Percentiles rank a stretch among this genome's conserved stretches.
Evolutionary conservation across 2,888 invertebrate species (phyloP).

Genomic region (Ophioninae sp.): DNA sequence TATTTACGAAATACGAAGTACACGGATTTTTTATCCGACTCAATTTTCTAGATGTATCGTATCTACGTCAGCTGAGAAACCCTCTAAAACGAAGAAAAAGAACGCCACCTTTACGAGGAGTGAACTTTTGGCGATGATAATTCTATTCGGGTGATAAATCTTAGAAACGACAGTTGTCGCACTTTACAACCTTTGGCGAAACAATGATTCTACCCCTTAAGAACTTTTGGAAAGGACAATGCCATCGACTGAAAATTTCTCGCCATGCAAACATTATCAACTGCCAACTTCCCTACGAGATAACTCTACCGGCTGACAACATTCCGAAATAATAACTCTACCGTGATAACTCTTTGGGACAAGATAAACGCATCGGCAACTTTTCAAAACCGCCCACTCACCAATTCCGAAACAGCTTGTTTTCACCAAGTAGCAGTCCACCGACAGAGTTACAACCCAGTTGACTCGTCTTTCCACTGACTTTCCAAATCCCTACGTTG

Average conservation of each 20-base stretch:
- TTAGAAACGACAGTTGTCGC: no score
- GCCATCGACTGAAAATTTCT: no score
- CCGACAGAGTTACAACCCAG: slow-evolving; percentile 4
- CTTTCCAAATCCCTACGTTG: slow-evolving; percentile 3
- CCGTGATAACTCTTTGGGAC: background rate
- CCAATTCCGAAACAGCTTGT: background rate
- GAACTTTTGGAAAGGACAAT: no score
- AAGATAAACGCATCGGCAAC: background rate
- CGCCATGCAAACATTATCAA: no score
- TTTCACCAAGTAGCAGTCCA: background rate
- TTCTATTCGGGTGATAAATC: no score
- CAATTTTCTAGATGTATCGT: background rate
- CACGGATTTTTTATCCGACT: background rate
- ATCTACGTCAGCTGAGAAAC: no score
- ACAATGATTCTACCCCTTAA: no score
- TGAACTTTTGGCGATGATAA: no score
- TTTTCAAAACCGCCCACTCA: background rate
- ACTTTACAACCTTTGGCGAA: no score
- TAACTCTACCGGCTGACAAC: background rate
- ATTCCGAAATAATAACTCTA: background rate
- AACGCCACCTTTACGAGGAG: no score
- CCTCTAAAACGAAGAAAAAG: no score
- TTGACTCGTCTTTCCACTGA: background rate
- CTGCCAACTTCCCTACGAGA: background rate
- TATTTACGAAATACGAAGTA: background rate